Percentiles rank a stretch among this genome's conserved stretches.
phyloP scores from a whole-genome alignment of 2,888 invertebrate genomes.

The Rhorus exstirpatorius region DNA sequence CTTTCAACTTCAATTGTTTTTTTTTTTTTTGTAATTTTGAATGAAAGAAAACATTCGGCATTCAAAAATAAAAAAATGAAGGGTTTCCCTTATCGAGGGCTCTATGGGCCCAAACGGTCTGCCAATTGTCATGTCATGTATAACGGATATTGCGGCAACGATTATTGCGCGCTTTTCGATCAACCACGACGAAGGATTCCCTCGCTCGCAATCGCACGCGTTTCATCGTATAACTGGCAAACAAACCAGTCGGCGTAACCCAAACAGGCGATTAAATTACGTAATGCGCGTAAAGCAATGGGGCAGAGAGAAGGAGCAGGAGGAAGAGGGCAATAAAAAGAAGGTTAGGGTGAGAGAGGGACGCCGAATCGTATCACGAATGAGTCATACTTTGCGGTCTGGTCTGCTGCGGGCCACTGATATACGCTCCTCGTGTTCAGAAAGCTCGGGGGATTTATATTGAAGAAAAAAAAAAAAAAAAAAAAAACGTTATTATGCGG shows the following conservation, averaged over 20 bases:
- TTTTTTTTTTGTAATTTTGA: too few species aligned
- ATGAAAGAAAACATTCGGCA: too few species aligned
- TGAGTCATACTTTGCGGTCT: conserved; percentile 77
- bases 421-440: background rate
- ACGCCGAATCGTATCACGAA: conserved; percentile 80
- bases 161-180: background rate
- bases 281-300: conserved; percentile 72
- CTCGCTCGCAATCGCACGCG: conserved; percentile 45
- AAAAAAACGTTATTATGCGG: too few species aligned
- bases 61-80: too few species aligned
- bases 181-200: conserved; percentile 20
- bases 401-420: conserved; percentile 4
- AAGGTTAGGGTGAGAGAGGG: conserved; percentile 16
- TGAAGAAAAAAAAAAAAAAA: too few species aligned
- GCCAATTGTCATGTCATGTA: background rate
- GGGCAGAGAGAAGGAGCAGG: conserved; percentile 58
- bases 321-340: conserved; percentile 43
- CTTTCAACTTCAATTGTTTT: too few species aligned
- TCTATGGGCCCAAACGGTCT: too few species aligned
- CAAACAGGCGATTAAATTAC: conserved; percentile 82
- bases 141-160: background rate
- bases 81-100: too few species aligned
- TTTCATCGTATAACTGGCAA: conserved; percentile 68
- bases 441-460: too few species aligned
- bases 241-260: conserved; percentile 79